These are phyloP conservation scores for Brachyptera putata DNA, from an alignment of 2,888 invertebrate species.

Conservation along the genomic window DNA sequence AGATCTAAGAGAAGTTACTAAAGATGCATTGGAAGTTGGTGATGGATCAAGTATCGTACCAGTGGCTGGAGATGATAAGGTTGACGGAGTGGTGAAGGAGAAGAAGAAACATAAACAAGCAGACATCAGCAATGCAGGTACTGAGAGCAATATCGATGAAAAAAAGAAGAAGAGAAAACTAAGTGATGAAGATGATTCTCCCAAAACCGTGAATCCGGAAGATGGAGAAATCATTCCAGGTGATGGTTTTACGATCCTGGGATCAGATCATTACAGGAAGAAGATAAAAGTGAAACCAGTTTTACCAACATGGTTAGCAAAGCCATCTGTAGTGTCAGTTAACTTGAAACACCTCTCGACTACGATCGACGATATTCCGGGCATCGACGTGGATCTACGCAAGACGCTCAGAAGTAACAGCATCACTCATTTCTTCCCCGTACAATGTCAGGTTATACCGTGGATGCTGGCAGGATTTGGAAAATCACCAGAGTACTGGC, in stretches of 20 bases:
- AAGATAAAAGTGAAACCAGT: slow-evolving; percentile 59
- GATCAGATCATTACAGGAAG: slow-evolving; percentile 53
- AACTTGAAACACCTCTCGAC: slow-evolving; percentile 57
- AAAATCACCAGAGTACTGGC: slow-evolving; percentile 60
- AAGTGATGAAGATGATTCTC: slow-evolving; percentile 35
- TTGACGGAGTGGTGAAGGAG: slow-evolving; percentile 39
- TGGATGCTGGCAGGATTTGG: slow-evolving; percentile 64
- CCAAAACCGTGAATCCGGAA: slow-evolving; percentile 17
- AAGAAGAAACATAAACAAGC: too few species aligned
- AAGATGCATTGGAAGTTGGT: slow-evolving; percentile 38
- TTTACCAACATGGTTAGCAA: slow-evolving; percentile 81
- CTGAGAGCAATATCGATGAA: slow-evolving; percentile 43
- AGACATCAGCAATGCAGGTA: too few species aligned
- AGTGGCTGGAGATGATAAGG: too few species aligned
- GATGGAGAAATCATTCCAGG: slow-evolving; percentile 23
- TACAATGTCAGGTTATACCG: slow-evolving; percentile 73
- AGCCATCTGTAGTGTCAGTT: slow-evolving; percentile 73
- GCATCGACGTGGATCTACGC: slow-evolving; percentile 61
- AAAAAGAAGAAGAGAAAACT: slow-evolving; percentile 53
- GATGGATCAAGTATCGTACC: slow-evolving; percentile 44
- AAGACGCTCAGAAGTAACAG: slow-evolving; percentile 63
- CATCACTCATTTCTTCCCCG: slow-evolving; percentile 78
- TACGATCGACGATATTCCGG: slow-evolving; percentile 53
- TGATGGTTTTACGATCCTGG: slow-evolving; percentile 63
- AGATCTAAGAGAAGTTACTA: neutral